These are phyloP conservation scores for Drosophila kikkawai DNA, from an alignment of 1,140 invertebrate genomes.

Conservation along the genomic window DNA sequence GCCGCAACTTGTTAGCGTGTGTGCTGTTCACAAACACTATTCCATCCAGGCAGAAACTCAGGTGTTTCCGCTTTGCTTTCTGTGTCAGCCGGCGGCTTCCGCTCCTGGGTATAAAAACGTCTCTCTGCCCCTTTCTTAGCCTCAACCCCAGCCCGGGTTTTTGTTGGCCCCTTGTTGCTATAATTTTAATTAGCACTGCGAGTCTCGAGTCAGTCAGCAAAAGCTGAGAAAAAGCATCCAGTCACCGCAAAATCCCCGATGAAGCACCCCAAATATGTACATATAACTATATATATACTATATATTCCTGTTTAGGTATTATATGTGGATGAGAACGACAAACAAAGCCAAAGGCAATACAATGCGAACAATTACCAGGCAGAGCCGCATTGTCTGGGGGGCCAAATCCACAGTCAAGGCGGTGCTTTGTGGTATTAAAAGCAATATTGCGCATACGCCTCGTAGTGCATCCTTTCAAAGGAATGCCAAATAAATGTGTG, in stretches of 20 bases:
- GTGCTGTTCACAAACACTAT: conserved; percentile 37
- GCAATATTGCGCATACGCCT: conserved; percentile 56
- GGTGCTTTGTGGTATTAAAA: conserved; percentile 11
- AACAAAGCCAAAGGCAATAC: conserved; percentile 48
- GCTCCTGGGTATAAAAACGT: background rate
- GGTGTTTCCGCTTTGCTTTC: conserved; percentile 54
- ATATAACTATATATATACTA: conserved; percentile 3
- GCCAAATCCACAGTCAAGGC: conserved; percentile 15
- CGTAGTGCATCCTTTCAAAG: conserved; percentile 43
- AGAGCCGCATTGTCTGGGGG: conserved; percentile 48
- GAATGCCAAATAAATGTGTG: conserved; percentile 9
- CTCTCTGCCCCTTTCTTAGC: background rate
- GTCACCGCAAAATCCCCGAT: conserved; percentile 28
- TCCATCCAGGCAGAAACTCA: conserved; percentile 24
- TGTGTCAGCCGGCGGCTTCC: conserved; percentile 55
- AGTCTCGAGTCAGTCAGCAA: conserved; percentile 16
- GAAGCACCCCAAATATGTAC: background rate
- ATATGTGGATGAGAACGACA: background rate
- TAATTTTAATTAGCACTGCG: conserved; percentile 80
- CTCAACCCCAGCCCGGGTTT: background rate
- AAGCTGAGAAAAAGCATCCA: conserved; percentile 17
- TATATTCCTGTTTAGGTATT: conserved; percentile 15
- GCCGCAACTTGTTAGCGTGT: conserved; percentile 63
- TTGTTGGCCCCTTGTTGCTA: conserved; percentile 41
- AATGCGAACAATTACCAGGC: conserved; percentile 53